Conservation (phyloP, 2,888 invertebrate species). For the Tanypteryx hageni region DNA sequence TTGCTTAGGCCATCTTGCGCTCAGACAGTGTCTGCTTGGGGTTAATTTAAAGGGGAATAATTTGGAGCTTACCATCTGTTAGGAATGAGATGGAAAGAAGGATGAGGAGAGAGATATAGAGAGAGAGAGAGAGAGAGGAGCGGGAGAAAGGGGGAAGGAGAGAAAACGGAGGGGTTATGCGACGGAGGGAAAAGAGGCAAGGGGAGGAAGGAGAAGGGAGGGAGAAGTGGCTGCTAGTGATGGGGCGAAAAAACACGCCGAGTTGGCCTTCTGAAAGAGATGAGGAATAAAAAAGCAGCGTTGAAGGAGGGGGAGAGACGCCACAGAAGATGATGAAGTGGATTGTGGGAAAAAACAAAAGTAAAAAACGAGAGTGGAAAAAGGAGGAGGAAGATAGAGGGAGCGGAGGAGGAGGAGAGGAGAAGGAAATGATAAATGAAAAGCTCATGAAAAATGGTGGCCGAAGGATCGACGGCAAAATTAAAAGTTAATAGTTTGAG, state of each 20-base stretch:
- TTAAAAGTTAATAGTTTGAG: constrained; percentile 62
- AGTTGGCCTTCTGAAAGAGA: constrained; percentile 55
- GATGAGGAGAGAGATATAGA: neutral
- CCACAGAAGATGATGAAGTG: constrained; percentile 63
- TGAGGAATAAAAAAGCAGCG: constrained; percentile 19
- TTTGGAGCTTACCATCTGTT: constrained; percentile 35
- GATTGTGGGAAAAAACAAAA: constrained; percentile 59
- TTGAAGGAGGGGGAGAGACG: neutral
- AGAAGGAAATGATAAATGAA: constrained; percentile 64
- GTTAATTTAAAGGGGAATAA: constrained; percentile 35
- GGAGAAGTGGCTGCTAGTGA: constrained; percentile 59
- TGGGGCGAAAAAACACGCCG: constrained; percentile 43
- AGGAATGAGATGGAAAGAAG: constrained; percentile 23
- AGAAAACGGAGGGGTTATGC: constrained; percentile 4
- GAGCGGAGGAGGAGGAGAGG: constrained; percentile 12
- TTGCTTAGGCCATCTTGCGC: constrained; percentile 27
- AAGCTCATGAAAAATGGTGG: constrained; percentile 65
- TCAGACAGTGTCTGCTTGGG: constrained; percentile 32
- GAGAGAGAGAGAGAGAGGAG: constrained; percentile 6
- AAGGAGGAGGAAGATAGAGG: constrained; percentile 47
- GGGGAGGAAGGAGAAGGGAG: constrained; percentile 17
- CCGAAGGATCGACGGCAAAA: constrained; percentile 58
- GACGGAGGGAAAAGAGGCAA: neutral
- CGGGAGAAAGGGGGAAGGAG: constrained; percentile 56
- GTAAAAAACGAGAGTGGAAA: constrained; percentile 51